Evolutionary conservation across 2,888 invertebrate species (phyloP), one percentile per base, ranked within the genome.

Genomic region (Pachycephus smyrnensis): DNA sequence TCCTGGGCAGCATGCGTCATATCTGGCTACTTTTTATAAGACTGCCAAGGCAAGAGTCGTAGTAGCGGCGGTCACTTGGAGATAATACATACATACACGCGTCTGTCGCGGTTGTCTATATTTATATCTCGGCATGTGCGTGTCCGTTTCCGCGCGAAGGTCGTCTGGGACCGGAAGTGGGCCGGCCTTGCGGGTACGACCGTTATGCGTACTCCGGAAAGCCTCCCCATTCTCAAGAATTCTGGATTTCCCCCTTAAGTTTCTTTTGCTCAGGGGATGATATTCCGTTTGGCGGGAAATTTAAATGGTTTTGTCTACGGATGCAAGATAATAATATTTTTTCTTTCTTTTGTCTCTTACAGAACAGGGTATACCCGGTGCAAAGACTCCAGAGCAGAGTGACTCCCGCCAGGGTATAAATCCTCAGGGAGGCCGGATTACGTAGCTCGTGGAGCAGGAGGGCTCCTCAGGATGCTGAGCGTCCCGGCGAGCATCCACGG

Each of bases 111-210:
- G 73, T 75, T 78, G 81, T 77, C 76, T 76, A 78, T 85, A 85
- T 84, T 82, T 84, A 83, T 84, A 81, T 79, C 80, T 78, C 77
- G 76, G 80, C 84, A 86, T 86, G 88, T 85, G 86, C 86, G 88
- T 86, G 86, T 87, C 85, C 86, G 86, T 87, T 90, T 89, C 89
- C 87, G 89, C 88, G 85, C 88, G 90, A 89, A 88, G 89, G 89
- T 89, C 89, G 88, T 87, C 83, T 83, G 84, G 85, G 86, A 89
- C 90, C 91, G 91, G 91, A 91, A 91, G 88, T 91, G 88, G 86
- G 86, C 89, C 90, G 90, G 87, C 90, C 90, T 90, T 91, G 90
- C 86, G 83, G 85, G 23, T 85, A 87, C 88, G 88, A 86, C 89
- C 88, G 88, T 88, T 87, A 87, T 86, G 87, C 87, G 86, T 84